Conservation (phyloP, 2,888 invertebrate species). For the Vandiemenella viatica region DNA sequence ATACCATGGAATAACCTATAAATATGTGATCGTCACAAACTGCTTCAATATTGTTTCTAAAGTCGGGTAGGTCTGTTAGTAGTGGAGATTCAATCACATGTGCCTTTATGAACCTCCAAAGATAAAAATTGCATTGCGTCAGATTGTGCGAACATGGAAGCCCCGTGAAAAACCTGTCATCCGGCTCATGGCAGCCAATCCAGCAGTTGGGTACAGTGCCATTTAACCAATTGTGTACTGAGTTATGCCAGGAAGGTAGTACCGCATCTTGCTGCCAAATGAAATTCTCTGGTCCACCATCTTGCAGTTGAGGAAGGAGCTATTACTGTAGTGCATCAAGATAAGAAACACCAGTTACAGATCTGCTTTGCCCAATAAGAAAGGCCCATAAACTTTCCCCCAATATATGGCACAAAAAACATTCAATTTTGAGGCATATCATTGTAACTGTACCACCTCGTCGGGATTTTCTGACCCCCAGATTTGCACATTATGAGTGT, state of each 20-base stretch:
- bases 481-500: neutral
- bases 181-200: neutral
- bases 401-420: neutral
- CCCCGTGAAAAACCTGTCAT: neutral
- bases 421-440: neutral
- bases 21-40: no score
- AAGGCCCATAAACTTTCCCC: no score
- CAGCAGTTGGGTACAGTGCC: neutral
- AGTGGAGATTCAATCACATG: neutral
- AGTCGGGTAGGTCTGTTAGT: neutral
- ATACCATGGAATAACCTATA: no score
- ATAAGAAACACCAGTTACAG: neutral
- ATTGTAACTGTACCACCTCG: neutral
- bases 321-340: neutral
- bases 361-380: neutral
- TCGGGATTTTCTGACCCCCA: no score
- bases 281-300: no score
- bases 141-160: neutral
- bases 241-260: no score
- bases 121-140: neutral
- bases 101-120: neutral
- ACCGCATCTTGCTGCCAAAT: no score
- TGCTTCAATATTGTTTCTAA: neutral
- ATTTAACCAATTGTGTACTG: neutral
- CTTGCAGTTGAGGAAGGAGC: no score